Evolutionary conservation across 2,113 vertebrate genomes (phyloP).

Genomic region (Equus przewalskii): DNA sequence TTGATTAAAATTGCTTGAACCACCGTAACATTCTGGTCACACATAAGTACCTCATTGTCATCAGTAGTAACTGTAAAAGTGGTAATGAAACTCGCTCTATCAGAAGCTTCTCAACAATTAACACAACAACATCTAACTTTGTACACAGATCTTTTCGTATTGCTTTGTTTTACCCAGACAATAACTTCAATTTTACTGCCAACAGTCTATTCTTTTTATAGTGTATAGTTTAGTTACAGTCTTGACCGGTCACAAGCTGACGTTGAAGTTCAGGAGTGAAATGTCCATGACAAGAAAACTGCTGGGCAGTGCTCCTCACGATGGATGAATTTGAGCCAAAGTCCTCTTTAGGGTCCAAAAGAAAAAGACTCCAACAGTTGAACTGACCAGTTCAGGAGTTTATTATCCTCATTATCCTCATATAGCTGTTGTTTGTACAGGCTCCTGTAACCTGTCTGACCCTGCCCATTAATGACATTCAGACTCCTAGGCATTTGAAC

Average conservation of each 20-base stretch:
- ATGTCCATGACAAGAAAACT: conserved; percentile 47
- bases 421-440: conserved; percentile 16
- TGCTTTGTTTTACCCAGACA: background rate
- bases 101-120: background rate
- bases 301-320: background rate
- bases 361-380: background rate
- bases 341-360: background rate
- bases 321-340: conserved; percentile 11
- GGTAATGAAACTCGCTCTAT: background rate
- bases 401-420: background rate
- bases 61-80: background rate
- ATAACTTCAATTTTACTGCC: background rate
- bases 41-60: background rate
- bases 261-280: conserved; percentile 46
- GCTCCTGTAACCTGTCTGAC: background rate
- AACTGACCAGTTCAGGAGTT: background rate
- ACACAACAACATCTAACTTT: background rate
- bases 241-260: background rate
- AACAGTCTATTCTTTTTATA: background rate
- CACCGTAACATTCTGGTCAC: background rate
- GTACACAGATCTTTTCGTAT: background rate
- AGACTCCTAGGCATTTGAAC: background rate
- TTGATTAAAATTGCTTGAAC: background rate
- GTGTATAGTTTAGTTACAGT: background rate
- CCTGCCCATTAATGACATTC: background rate